These are phyloP conservation scores for Micronycteris hirsuta DNA, from an alignment of 2,113 vertebrate genomes.

Conservation along the genomic window DNA sequence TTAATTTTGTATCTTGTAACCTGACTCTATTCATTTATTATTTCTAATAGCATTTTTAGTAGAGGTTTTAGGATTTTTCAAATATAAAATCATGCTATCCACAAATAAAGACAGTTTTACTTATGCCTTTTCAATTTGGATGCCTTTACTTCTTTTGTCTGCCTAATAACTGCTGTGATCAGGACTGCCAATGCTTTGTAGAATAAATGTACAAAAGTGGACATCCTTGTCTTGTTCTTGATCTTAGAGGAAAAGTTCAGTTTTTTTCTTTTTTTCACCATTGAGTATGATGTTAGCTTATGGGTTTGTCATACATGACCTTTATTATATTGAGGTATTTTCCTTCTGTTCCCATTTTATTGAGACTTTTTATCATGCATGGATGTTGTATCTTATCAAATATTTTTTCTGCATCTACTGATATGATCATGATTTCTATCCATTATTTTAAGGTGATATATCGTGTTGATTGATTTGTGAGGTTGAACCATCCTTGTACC, in stretches of 20 bases:
- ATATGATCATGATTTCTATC: neutral
- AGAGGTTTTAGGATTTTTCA: neutral
- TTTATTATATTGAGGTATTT: neutral
- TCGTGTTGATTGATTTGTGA: neutral
- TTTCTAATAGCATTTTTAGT: neutral
- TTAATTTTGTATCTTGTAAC: neutral
- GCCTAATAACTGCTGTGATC: neutral
- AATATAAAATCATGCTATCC: neutral
- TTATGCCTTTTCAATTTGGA: neutral
- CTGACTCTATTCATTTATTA: neutral
- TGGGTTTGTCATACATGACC: neutral
- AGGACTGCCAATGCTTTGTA: neutral
- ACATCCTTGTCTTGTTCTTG: neutral
- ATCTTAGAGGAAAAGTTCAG: neutral
- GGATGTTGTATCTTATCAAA: neutral
- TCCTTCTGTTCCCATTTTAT: neutral
- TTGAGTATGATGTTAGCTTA: neutral
- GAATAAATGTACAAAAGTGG: neutral
- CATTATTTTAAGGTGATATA: neutral
- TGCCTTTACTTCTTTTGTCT: neutral
- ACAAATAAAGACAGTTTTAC: neutral
- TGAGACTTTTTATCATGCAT: neutral
- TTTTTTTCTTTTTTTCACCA: neutral
- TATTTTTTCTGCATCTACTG: neutral
- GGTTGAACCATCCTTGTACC: neutral